phyloP scores from a whole-genome alignment of 2,888 invertebrate genomes.

The Scelioninae gen. 1 region DNA sequence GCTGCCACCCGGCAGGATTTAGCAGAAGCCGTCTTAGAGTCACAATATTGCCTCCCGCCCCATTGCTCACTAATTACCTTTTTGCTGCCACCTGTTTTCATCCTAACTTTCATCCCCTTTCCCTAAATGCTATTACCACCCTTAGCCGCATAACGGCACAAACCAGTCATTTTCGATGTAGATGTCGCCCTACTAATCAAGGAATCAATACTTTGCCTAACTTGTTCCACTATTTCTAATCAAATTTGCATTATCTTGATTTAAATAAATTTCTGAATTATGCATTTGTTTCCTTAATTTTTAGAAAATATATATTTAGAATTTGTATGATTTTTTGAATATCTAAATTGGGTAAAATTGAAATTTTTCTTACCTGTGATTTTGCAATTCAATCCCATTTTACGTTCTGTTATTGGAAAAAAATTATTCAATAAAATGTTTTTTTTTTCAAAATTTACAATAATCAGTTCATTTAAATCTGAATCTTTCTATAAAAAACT shows the following conservation, averaged over 20 bases:
- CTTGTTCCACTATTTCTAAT: conserved; percentile 25
- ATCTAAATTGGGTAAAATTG: too few species aligned
- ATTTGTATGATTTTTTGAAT: too few species aligned
- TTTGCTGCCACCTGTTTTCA: conserved; percentile 69
- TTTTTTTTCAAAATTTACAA: too few species aligned
- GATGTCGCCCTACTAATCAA: conserved; percentile 35
- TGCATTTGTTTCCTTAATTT: too few species aligned
- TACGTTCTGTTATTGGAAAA: too few species aligned
- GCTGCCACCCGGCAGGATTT: conserved; percentile 70
- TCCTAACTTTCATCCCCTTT: conserved; percentile 58
- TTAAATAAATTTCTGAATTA: not conserved
- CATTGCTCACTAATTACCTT: conserved; percentile 77
- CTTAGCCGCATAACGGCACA: conserved; percentile 57
- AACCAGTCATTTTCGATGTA: conserved; percentile 55
- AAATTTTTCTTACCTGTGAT: too few species aligned
- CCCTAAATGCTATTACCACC: conserved; percentile 71
- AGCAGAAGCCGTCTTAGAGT: conserved; percentile 68
- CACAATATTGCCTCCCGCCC: conserved; percentile 74
- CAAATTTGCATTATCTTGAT: conserved; percentile 19
- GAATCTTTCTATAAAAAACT: not conserved
- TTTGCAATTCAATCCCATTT: too few species aligned
- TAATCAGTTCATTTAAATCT: too few species aligned
- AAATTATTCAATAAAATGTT: not conserved
- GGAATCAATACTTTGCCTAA: conserved; percentile 52
- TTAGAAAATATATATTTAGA: too few species aligned